phyloP scores from a whole-genome alignment of 2,797 vertebrate species.

The Eptatretus atami region DNA sequence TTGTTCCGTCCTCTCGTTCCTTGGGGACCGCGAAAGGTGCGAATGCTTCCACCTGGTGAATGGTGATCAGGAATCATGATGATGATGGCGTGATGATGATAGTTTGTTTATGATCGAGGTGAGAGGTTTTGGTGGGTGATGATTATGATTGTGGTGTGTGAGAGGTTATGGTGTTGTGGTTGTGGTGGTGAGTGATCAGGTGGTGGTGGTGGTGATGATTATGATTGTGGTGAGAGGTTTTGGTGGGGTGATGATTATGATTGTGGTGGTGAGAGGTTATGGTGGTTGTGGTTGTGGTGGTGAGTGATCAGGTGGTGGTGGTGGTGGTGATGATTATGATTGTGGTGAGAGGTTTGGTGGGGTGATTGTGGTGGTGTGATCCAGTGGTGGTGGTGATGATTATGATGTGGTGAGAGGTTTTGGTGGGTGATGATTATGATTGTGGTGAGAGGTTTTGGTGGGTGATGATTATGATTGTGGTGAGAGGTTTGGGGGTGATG shows the following conservation, averaged over 20 bases:
- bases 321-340: background rate
- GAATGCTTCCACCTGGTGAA: too few species aligned
- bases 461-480: background rate
- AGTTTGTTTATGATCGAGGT: background rate
- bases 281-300: background rate
- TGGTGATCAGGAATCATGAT: background rate
- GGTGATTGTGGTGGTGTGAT: background rate
- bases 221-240: background rate
- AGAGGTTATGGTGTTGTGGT: background rate
- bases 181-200: background rate
- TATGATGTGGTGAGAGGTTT: background rate
- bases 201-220: background rate
- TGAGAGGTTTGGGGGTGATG: background rate
- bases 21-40: too few species aligned
- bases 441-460: fast-evolving
- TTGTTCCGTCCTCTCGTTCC: too few species aligned
- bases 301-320: background rate
- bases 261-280: background rate
- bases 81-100: background rate
- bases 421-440: fast-evolving
- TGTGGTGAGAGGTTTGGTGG: background rate
- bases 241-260: background rate
- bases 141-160: background rate
- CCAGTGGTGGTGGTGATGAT: background rate
- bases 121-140: background rate